A percentile compares a stretch with the other conserved stretches of the same genome.
Conservation (phyloP, 2,888 invertebrate species). For the Tillus elongatus region DNA sequence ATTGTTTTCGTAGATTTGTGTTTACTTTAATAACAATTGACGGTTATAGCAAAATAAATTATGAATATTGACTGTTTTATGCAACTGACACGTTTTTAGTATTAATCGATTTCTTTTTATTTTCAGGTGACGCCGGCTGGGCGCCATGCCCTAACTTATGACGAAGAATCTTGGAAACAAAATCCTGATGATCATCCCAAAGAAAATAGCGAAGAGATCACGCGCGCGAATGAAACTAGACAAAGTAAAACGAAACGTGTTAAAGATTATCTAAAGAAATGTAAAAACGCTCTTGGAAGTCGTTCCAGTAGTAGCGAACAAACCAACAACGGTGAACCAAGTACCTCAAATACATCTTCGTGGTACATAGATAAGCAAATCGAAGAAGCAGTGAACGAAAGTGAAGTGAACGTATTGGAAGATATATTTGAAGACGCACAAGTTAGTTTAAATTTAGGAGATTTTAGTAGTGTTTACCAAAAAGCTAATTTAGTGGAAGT, state of each 20-base stretch:
- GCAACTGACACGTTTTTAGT: too few species aligned
- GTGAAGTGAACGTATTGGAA: conserved; percentile 32
- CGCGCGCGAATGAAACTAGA: conserved; percentile 39
- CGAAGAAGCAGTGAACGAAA: conserved; percentile 27
- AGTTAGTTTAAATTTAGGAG: conserved; percentile 18
- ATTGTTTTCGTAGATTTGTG: too few species aligned
- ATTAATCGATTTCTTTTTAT: too few species aligned
- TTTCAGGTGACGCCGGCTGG: conserved; percentile 41
- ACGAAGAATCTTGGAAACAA: conserved; percentile 40
- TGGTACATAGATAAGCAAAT: conserved; percentile 32
- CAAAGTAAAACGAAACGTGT: conserved; percentile 48
- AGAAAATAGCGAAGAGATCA: conserved; percentile 27
- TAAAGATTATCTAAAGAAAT: conserved; percentile 46
- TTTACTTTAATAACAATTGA: too few species aligned
- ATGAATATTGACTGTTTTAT: too few species aligned
- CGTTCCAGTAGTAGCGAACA: conserved; percentile 22
- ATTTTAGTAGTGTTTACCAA: conserved; percentile 22
- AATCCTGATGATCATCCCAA: conserved; percentile 28
- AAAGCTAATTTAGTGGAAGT: conserved; percentile 34
- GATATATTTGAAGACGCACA: conserved; percentile 31
- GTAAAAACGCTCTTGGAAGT: conserved; percentile 43
- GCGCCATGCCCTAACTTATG: conserved; percentile 35
- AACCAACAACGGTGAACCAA: conserved; percentile 15
- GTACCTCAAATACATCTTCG: conserved; percentile 22
- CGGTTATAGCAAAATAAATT: too few species aligned